phyloP scores from a whole-genome alignment of 2,797 vertebrate genomes.

The Schizothorax lantsangensis region DNA sequence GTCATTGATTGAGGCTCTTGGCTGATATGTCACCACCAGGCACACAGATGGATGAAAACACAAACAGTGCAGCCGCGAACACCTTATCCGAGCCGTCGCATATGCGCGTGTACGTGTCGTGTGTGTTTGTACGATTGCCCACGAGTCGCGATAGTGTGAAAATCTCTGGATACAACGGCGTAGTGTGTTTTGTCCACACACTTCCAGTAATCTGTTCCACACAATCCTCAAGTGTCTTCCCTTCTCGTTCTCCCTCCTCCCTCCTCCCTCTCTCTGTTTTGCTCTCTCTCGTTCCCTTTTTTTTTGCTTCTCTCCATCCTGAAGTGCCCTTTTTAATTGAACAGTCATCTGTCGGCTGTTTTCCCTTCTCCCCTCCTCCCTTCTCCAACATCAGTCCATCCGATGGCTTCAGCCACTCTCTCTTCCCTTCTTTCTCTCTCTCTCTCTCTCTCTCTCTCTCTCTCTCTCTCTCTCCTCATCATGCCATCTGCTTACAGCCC shows the following conservation, averaged over 20 bases:
- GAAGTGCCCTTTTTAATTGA: constrained; percentile 74
- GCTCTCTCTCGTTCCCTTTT: constrained; percentile 55
- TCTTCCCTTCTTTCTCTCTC: constrained; percentile 29
- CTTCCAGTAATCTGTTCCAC: constrained; percentile 63
- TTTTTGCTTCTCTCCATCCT: constrained; percentile 66
- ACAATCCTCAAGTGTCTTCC: constrained; percentile 65
- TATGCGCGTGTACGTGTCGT: constrained; percentile 8
- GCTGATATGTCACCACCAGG: constrained; percentile 78
- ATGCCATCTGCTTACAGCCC: constrained; percentile 68
- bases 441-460: constrained; percentile 34
- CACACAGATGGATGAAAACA: constrained; percentile 77
- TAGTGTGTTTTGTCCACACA: constrained; percentile 53
- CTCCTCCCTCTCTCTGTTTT: constrained; percentile 53
- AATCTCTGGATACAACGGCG: constrained; percentile 50
- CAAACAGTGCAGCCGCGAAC: constrained; percentile 67
- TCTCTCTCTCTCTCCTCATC: constrained; percentile 57
- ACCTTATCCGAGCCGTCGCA: constrained; percentile 28
- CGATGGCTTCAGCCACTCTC: constrained; percentile 59
- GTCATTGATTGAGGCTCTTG: constrained; percentile 75
- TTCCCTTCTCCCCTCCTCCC: constrained; percentile 60
- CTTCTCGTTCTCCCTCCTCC: constrained; percentile 49
- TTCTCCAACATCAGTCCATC: constrained; percentile 66
- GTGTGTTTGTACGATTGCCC: constrained; percentile 35
- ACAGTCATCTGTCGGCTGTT: constrained; percentile 73
- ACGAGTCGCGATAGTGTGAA: constrained; percentile 43